A percentile compares a stretch with the other conserved stretches of the same genome.
These are phyloP conservation scores for Phaonia tiefii DNA, from an alignment of 2,888 invertebrate species.

Conservation along the genomic window DNA sequence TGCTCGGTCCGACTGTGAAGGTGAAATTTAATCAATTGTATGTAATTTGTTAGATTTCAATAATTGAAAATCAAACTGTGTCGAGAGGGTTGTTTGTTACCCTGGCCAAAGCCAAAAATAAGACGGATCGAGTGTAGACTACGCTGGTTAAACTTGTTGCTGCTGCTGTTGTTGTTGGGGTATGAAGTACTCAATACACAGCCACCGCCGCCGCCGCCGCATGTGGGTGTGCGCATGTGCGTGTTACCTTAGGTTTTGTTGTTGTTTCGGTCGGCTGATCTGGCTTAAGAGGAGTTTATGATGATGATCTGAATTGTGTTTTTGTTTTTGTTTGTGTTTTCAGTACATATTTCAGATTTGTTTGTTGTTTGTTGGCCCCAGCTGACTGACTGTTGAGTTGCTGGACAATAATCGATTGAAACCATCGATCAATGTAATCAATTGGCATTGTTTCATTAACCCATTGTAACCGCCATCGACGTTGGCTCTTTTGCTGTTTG, in stretches of 20 bases:
- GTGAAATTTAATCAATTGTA: conserved; percentile 78
- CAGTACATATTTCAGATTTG: conserved; percentile 24
- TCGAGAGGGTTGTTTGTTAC: conserved; percentile 2
- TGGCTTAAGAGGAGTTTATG: conserved; percentile 50
- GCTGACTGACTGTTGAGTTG: conserved; percentile 63
- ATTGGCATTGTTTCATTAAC: conserved; percentile 71
- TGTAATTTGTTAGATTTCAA: conserved; percentile 78
- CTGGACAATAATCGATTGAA: conserved; percentile 78
- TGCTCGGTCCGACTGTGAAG: conserved; percentile 18
- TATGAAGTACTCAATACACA: background rate
- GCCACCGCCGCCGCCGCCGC: conserved; percentile 55
- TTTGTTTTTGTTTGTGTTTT: conserved; percentile 17
- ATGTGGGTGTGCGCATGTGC: conserved; percentile 64
- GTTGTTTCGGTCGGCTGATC: conserved; percentile 58
- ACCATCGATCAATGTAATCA: conserved; percentile 77
- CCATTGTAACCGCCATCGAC: conserved; percentile 58
- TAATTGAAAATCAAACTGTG: conserved; percentile 50
- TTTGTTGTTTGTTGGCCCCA: conserved; percentile 29
- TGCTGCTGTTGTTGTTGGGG: background rate
- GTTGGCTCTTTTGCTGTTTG: background rate
- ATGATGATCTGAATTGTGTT: conserved; percentile 57
- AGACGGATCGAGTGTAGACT: conserved; percentile 31
- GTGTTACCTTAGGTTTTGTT: background rate
- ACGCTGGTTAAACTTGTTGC: background rate
- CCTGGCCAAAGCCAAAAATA: conserved; percentile 23